phyloP scores from a whole-genome alignment of 2,113 vertebrate species.

The Dascyllus trimaculatus region DNA sequence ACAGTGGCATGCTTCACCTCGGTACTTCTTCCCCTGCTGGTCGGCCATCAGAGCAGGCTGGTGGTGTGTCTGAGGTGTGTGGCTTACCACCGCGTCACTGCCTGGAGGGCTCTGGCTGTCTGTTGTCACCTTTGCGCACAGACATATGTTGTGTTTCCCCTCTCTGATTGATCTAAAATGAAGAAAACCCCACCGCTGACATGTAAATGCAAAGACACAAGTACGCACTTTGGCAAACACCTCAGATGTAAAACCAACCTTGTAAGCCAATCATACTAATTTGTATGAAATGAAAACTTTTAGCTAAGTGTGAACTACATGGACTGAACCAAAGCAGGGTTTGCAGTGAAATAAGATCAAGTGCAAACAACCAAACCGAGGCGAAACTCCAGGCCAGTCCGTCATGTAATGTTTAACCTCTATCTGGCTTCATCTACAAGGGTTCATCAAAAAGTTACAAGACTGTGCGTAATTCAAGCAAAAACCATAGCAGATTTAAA shows the following conservation, averaged over 20 bases:
- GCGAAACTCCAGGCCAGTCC: neutral
- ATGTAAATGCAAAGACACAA: neutral
- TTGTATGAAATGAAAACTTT: neutral
- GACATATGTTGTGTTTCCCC: constrained; percentile 7
- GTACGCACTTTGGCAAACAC: neutral
- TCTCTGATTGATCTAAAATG: constrained; percentile 8
- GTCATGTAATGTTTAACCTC: neutral
- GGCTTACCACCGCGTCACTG: constrained; percentile 75
- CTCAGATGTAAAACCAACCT: neutral
- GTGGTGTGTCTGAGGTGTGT: constrained; percentile 77
- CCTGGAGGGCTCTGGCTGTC: constrained; percentile 54
- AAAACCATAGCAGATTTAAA: no score
- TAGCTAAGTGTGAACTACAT: neutral
- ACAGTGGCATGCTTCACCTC: constrained; percentile 54
- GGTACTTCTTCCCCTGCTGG: constrained; percentile 41
- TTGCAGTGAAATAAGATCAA: neutral
- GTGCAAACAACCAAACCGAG: neutral
- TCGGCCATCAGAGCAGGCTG: constrained; percentile 65
- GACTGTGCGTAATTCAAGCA: no score
- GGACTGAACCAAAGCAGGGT: neutral
- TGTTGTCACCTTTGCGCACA: constrained; percentile 62
- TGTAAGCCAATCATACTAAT: constrained; percentile 2
- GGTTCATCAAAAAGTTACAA: no score
- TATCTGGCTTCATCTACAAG: neutral
- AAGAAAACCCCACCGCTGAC: neutral